phyloP scores from a whole-genome alignment of 2,888 invertebrate genomes.

The Beris morrisii region DNA sequence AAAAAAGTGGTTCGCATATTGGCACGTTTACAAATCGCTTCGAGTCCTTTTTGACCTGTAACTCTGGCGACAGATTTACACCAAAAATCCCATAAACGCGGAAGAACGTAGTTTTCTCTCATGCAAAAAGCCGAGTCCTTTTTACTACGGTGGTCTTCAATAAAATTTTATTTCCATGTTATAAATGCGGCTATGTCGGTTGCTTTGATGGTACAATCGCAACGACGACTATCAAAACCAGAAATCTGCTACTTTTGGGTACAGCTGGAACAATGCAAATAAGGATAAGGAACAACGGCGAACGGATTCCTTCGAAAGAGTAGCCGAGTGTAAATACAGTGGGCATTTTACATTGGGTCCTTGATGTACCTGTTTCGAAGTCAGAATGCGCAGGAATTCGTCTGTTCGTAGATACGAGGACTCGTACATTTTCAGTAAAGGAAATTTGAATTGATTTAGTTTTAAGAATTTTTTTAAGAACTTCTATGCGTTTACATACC shows the following conservation, averaged over 20 bases:
- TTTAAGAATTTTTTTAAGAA: too few species aligned
- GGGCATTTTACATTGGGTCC: too few species aligned
- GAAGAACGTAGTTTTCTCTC: neutral
- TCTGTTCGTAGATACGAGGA: too few species aligned
- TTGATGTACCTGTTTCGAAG: too few species aligned
- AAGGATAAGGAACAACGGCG: too few species aligned
- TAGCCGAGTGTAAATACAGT: too few species aligned
- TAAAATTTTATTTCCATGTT: slow-evolving; percentile 7
- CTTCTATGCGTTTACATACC: too few species aligned
- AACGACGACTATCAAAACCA: slow-evolving; percentile 8
- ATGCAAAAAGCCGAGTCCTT: neutral
- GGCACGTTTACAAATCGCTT: neutral
- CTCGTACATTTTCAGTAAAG: too few species aligned
- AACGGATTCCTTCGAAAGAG: too few species aligned
- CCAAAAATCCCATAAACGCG: neutral
- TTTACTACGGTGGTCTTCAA: slow-evolving; percentile 11
- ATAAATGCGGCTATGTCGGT: neutral
- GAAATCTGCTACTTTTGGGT: slow-evolving; percentile 3
- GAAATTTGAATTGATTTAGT: too few species aligned
- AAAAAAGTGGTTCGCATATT: neutral
- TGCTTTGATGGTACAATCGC: neutral
- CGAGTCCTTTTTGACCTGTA: slow-evolving; percentile 6
- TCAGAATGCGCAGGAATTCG: too few species aligned
- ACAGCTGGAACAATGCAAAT: neutral
- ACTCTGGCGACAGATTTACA: neutral